A percentile compares a stretch with the other conserved stretches of the same genome.
These are phyloP conservation scores for Calameuta pallipes DNA, from an alignment of 2,888 invertebrate species.

Conservation along the genomic window DNA sequence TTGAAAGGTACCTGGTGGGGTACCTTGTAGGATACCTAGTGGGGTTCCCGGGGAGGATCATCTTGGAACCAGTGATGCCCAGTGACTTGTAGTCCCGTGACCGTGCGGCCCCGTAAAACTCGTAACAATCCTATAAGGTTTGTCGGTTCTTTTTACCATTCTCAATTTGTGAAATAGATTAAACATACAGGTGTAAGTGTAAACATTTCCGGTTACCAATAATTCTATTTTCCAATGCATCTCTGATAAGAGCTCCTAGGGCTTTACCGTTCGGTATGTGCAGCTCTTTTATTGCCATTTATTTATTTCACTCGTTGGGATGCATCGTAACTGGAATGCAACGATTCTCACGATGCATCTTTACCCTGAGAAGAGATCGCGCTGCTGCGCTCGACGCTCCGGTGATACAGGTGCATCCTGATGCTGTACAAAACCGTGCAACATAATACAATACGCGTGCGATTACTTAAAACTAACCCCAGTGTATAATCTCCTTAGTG, in stretches of 20 bases:
- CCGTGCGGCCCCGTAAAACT: not conserved
- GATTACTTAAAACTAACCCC: not conserved
- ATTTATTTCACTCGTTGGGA: not conserved
- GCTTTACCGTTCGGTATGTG: not conserved
- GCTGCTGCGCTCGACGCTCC: not conserved
- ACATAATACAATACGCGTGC: not conserved
- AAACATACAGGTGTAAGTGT: conserved; percentile 10
- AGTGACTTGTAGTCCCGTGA: not conserved
- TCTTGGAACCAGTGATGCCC: not conserved
- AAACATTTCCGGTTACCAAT: not conserved
- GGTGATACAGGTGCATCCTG: not conserved
- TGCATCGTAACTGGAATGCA: not conserved
- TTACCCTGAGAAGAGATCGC: not conserved
- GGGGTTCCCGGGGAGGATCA: not conserved
- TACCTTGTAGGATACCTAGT: not conserved
- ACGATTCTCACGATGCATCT: not conserved
- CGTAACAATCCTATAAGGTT: not conserved
- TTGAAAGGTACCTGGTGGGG: not conserved
- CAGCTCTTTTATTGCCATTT: not conserved
- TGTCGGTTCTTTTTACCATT: not conserved
- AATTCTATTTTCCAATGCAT: not conserved
- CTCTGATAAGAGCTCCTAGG: not conserved
- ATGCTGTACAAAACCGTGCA: not conserved
- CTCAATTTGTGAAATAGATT: conserved; percentile 9
- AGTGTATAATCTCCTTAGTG: not conserved